Evolutionary conservation across 2,888 invertebrate species (phyloP).

Genomic region (Coelopa pilipes): DNA sequence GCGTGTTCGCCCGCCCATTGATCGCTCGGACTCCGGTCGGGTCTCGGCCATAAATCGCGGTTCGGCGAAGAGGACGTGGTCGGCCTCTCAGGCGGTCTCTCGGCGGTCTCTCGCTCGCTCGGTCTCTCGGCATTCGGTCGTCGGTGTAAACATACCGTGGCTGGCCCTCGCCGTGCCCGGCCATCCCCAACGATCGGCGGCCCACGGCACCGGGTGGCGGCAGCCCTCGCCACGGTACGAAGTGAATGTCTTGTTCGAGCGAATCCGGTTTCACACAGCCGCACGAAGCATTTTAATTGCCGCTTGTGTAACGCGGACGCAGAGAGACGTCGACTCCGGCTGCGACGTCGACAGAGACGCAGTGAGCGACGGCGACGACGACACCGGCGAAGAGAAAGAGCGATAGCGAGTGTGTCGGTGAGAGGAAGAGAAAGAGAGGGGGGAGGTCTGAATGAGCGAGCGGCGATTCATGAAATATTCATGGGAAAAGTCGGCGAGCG

Average conservation of each 20-base stretch:
- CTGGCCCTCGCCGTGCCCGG: neutral
- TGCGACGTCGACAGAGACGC: neutral
- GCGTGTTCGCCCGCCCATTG: too few species aligned
- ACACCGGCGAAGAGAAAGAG: neutral
- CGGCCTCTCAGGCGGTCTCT: neutral
- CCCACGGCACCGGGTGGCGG: slow-evolving; percentile 13
- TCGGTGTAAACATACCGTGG: too few species aligned
- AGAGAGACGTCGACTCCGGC: neutral
- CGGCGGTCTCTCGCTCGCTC: neutral
- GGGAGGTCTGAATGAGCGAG: neutral
- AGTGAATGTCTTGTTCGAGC: slow-evolving; percentile 55
- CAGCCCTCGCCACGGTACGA: slow-evolving; percentile 46
- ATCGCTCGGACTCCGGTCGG: too few species aligned
- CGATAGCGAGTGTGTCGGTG: neutral
- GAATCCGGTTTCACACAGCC: slow-evolving; percentile 34
- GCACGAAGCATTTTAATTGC: slow-evolving; percentile 27
- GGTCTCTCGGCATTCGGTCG: too few species aligned
- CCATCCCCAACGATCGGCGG: neutral
- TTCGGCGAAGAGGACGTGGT: too few species aligned
- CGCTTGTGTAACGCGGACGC: slow-evolving; percentile 24
- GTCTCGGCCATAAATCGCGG: too few species aligned
- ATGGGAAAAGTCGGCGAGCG: neutral
- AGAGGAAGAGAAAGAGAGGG: neutral
- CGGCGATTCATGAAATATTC: neutral
- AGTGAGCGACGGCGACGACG: neutral